Evolutionary conservation across 2,113 vertebrate genomes (phyloP), one percentile per base, ranked within the genome.

Genomic region (Ailuropoda melanoleuca): DNA sequence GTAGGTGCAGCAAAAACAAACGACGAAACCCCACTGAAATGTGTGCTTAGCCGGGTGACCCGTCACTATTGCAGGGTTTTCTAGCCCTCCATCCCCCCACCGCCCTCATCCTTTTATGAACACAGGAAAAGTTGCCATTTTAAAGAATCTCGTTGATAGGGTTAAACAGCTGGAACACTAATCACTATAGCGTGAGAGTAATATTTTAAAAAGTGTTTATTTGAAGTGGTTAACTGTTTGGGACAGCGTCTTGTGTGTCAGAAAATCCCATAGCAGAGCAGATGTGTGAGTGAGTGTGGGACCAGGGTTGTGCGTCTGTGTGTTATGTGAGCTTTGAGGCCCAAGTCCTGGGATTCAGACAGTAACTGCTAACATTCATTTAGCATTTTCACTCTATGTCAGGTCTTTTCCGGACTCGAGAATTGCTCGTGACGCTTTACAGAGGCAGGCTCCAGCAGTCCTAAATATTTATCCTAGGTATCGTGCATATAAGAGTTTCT

Each of bases 161-260:
- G 46, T 88, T 93, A 91, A 82, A 84, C 56, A 82, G 64, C 50
- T 95, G 17, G 34, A 90, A 89, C 92, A 80, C 8, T 43, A 72
- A 56, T 34, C 72, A 86, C 26, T 77, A 55, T 6, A 50, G 17
- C 77, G 62, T 48, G 93, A 86, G 1, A 8, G 18, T 60, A 50
- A 29, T 62, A 77, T 72, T 96, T 43, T 0, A 5, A 50, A 88
- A 92, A 74, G 11, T 43, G 24, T 80, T 62, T 81, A 53, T 80
- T 74, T 89, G 81, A 94, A 13, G 50, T 15, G 70, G 11, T 91
- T 74, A 88, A 92, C 46, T 95, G 81, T 39, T 86, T 92, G 70
- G 68, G 50, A 78, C 2, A 91, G 68, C 6, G 6, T 90, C 93
- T 58, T 95, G n/a, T 60, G 34, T 88, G 18, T 93, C 62, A 94